phyloP scores from a whole-genome alignment of 2,113 vertebrate species.

The Triplophysa siluroides region DNA sequence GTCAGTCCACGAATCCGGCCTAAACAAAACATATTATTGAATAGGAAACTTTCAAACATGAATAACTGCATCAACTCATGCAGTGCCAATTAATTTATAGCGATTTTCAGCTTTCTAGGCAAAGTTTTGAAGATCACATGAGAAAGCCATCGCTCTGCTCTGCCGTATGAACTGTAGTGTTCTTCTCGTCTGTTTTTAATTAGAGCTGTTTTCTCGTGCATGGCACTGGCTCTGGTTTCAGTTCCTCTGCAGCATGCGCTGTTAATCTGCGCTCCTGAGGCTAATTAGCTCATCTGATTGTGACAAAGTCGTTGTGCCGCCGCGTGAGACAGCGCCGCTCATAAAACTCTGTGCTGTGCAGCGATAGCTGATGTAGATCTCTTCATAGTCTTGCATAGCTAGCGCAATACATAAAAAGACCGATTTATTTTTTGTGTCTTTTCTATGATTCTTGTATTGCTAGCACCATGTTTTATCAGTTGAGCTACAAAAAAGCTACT shows the following conservation, averaged over 20 bases:
- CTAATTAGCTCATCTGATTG: constrained; percentile 72
- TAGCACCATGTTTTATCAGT: too few species aligned
- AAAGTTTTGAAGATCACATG: constrained; percentile 38
- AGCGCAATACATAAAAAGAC: too few species aligned
- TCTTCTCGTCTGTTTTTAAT: constrained; percentile 44
- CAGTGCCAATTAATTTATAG: constrained; percentile 25
- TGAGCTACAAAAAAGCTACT: too few species aligned
- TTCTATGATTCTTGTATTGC: too few species aligned
- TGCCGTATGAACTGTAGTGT: constrained; percentile 21
- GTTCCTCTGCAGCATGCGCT: constrained; percentile 43
- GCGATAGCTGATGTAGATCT: constrained; percentile 52
- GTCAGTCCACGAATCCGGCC: not conserved
- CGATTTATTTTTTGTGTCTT: too few species aligned
- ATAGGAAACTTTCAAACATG: not conserved
- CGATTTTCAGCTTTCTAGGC: not conserved
- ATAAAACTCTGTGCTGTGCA: constrained; percentile 54
- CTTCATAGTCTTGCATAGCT: constrained; percentile 11
- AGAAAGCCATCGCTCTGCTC: not conserved
- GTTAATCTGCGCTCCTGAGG: constrained; percentile 61
- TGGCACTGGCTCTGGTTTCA: constrained; percentile 33
- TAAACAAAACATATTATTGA: not conserved
- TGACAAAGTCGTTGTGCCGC: constrained; percentile 62
- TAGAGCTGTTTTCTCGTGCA: constrained; percentile 39
- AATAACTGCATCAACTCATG: not conserved
- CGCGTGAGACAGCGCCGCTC: constrained; percentile 54